A percentile compares a stretch with the other conserved stretches of the same genome.
phyloP scores from a whole-genome alignment of 2,888 invertebrate genomes.

The Eristalinus aeneus region DNA sequence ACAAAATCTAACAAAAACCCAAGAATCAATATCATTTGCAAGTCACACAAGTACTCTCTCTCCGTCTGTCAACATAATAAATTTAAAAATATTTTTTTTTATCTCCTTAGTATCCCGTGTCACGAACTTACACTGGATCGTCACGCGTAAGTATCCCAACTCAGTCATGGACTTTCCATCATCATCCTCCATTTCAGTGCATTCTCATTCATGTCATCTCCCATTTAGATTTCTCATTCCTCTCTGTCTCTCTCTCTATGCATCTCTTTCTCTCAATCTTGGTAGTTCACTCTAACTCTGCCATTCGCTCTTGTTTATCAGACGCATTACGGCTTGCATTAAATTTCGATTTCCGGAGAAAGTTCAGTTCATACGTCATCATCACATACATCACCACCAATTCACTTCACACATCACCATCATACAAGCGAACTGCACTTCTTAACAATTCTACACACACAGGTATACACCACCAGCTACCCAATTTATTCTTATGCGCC shows the following conservation, averaged over 20 bases:
- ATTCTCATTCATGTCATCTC: background rate
- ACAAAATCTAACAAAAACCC: background rate
- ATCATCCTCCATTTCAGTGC: slow-evolving; percentile 22
- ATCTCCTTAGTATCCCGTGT: slow-evolving; percentile 64
- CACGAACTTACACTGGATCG: slow-evolving; percentile 50
- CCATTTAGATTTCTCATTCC: background rate
- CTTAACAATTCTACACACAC: slow-evolving; percentile 65
- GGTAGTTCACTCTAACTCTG: background rate
- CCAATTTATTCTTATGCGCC: slow-evolving; percentile 80
- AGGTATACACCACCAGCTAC: slow-evolving; percentile 79
- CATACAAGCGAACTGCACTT: slow-evolving; percentile 38
- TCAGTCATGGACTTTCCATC: slow-evolving; percentile 14
- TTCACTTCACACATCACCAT: slow-evolving; percentile 27
- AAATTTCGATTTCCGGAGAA: slow-evolving; percentile 27
- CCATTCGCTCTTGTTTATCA: slow-evolving; percentile 26
- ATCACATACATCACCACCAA: slow-evolving; percentile 18
- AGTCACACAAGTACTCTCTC: background rate
- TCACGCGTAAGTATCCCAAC: slow-evolving; percentile 57
- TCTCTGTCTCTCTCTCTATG: background rate
- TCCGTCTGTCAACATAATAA: background rate
- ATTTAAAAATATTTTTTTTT: background rate
- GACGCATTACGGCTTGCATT: slow-evolving; percentile 25
- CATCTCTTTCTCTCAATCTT: background rate
- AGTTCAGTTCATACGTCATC: slow-evolving; percentile 14
- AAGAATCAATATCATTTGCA: background rate